phyloP scores from a whole-genome alignment of 2,113 vertebrate genomes.

The Sporophila hypoxantha region DNA sequence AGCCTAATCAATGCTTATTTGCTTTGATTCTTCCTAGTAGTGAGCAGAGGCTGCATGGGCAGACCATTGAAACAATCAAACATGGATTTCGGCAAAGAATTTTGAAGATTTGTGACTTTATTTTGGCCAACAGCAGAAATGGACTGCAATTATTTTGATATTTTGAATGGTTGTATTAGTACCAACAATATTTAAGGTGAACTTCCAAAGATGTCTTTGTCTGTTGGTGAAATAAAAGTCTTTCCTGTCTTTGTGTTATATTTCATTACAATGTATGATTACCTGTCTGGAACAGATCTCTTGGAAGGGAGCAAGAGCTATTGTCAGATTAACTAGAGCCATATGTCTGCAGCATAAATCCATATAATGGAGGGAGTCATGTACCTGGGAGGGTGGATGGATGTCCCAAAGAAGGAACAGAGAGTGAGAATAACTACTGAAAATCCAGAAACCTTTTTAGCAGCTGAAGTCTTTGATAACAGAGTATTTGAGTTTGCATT shows the following conservation, averaged over 20 bases:
- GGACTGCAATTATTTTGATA: neutral
- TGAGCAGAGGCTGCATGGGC: neutral
- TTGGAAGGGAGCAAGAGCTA: conserved; percentile 4
- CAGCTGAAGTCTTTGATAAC: neutral
- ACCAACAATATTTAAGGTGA: neutral
- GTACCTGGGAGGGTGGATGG: neutral
- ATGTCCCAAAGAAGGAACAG: neutral
- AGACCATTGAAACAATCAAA: neutral
- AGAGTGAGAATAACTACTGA: neutral
- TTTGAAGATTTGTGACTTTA: neutral
- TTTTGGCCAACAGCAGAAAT: neutral
- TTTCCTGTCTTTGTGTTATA: neutral
- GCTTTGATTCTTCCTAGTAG: neutral
- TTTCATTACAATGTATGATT: conserved; percentile 35
- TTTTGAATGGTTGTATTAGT: neutral
- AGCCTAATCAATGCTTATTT: neutral
- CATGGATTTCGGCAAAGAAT: neutral
- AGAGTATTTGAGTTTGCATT: neutral
- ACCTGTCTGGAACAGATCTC: neutral
- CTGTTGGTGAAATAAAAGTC: conserved; percentile 13
- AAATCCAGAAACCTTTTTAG: neutral
- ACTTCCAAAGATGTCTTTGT: neutral
- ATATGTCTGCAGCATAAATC: conserved; percentile 33
- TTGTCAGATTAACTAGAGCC: conserved; percentile 43
- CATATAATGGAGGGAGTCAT: neutral